phyloP scores from a whole-genome alignment of 2,888 invertebrate genomes.

The Margaritifera margaritifera region DNA sequence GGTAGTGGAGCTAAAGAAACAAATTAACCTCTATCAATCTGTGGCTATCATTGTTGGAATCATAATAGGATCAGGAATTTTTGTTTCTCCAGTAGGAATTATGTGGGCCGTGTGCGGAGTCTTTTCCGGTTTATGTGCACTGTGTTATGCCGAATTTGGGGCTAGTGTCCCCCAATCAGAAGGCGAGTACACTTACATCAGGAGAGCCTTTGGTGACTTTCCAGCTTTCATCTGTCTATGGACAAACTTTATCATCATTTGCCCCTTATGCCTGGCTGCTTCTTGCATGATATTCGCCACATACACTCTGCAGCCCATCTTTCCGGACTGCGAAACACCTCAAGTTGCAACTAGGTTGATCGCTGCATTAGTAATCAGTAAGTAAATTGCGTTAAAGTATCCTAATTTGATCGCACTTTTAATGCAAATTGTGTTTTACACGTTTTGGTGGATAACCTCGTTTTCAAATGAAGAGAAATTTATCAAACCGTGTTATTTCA shows the following conservation, averaged over 20 bases:
- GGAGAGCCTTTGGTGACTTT: conserved; percentile 68
- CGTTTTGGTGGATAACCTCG: too few relatives aligned
- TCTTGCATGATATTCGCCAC: conserved; percentile 69
- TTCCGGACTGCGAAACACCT: conserved; percentile 65
- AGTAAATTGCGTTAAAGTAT: conserved; percentile 27
- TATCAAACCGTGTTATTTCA: too few relatives aligned
- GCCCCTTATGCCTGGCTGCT: conserved; percentile 67
- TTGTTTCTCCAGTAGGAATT: too few relatives aligned
- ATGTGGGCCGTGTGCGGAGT: conserved; percentile 92
- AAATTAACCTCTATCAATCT: conserved; percentile 59
- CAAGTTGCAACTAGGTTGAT: conserved; percentile 51
- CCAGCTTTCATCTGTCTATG: conserved; percentile 69
- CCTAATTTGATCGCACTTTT: too few relatives aligned
- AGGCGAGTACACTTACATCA: conserved; percentile 75
- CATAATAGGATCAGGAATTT: conserved; percentile 94
- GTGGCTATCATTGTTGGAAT: conserved; percentile 78
- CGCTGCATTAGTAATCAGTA: conserved; percentile 64
- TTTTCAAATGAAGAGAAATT: too few relatives aligned
- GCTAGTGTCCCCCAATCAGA: conserved; percentile 84
- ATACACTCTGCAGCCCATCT: conserved; percentile 66
- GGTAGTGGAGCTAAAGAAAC: conserved; percentile 53
- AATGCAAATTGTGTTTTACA: too few relatives aligned
- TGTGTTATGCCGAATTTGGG: conserved; percentile 93
- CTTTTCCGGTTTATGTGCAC: conserved; percentile 84
- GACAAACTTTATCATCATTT: conserved; percentile 67